Evolutionary conservation across 2,888 invertebrate genomes (phyloP), one percentile per base, ranked within the genome.

Genomic region (Sclerodermus sp.): DNA sequence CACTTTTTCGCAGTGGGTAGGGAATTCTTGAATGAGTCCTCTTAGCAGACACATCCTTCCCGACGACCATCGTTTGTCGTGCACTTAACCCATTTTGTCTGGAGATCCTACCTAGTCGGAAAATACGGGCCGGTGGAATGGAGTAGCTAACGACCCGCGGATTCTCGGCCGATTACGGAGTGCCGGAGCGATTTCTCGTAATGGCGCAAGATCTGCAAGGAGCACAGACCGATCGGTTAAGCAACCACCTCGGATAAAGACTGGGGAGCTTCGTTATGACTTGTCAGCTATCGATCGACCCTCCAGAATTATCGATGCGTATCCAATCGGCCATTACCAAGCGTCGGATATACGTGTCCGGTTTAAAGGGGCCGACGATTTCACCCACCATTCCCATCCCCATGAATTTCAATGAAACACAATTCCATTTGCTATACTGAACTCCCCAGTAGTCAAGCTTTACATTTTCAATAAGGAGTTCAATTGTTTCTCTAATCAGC

Each of bases 71-170:
- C 51, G 31, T 14, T 23, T 23, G 34, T 44, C 31, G 51, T 31
- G 40, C 45, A 52, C 49, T 49, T 52, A 49, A 52, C 41, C 51
- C 49, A 49, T 45, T 52, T 49, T 45, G 49, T 45, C 45, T 45
- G 38, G 42, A 30, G 45, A 46, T 49, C 42, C 38, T 29, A 44
- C 31, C 45, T 42, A 37, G 23, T 14, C 31, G 42, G 32, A 49
- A 49, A 45, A 49, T 49, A 38, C 10, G 38, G 16, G 14, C 14
- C 10, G 14, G 6, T 17, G 16, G 38, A 17, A 38, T 4, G 34
- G 34, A 12, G 34, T 34, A 12, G 34, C n/a, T 51, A 58, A 57
- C 46, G 51, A 57, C 37, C 36, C 42, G 42, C 47, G 49, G 23
- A 51, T 49, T 51, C 42, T 49, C 41, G 37, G 16, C 45, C 45